phyloP scores from a whole-genome alignment of 2,113 vertebrate genomes.

The Zosterops borbonicus region DNA sequence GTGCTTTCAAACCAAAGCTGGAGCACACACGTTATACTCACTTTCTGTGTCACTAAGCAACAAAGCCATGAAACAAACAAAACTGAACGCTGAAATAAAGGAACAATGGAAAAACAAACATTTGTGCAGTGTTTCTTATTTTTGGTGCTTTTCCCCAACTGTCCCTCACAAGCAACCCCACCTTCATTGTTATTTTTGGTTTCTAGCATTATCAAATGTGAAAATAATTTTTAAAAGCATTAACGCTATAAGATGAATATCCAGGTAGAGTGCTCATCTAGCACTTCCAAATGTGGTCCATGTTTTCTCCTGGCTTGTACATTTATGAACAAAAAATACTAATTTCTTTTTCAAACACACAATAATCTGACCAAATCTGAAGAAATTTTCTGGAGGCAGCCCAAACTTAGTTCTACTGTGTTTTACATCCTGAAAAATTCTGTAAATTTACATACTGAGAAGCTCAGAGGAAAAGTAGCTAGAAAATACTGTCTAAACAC shows the following conservation, averaged over 20 bases:
- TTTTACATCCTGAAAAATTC: not conserved
- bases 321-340: not conserved
- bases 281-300: fast-evolving
- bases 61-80: not conserved
- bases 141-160: not conserved
- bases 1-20: not conserved
- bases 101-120: not conserved
- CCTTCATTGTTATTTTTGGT: not conserved
- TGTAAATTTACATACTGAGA: not conserved
- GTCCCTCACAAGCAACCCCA: not conserved
- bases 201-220: not conserved
- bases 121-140: not conserved
- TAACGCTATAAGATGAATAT: not conserved
- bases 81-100: not conserved
- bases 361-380: not conserved
- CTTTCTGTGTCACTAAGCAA: not conserved
- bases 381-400: not conserved
- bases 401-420: not conserved
- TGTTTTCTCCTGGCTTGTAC: not conserved
- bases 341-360: not conserved
- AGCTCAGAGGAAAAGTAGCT: not conserved
- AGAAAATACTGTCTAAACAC: not conserved
- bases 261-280: not conserved
- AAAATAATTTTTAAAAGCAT: not conserved
- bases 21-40: not conserved